Evolutionary conservation across 2,888 invertebrate genomes (phyloP), one percentile per base, ranked within the genome.

Genomic region (Rambutsinella grinnellia): DNA sequence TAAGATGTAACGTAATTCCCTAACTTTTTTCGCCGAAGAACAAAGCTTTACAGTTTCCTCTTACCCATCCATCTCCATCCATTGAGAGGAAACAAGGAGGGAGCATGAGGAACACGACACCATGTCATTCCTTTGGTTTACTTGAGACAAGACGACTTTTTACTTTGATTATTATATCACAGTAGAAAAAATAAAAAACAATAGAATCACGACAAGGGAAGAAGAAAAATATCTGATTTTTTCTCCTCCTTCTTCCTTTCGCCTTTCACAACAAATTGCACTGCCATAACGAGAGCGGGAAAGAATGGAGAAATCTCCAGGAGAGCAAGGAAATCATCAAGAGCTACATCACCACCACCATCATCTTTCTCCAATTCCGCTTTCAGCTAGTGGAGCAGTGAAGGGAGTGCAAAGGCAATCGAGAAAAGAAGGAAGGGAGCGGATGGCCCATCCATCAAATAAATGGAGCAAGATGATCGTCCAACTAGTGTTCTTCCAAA

Each of bases 401-500:
- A n/a, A n/a, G n/a, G n/a, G n/a, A n/a, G n/a, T n/a, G n/a, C n/a
- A n/a, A n/a, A n/a, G n/a, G n/a, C n/a, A n/a, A n/a, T n/a, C 46
- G 17, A 66, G 28, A 54, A 54, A 65, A 51, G 63, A 51, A 26
- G 54, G 63, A 44, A 56, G 51, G 47, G 54, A 67, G 51, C 65
- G 74, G 51, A 61, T 63, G 74, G 70, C 26, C 71, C 80, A 80
- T 80, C 80, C 69, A 80, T 80, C 77, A 79, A 79, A 51, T 63
- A 80, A 80, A 80, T 80, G 80, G 80, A 72, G 76, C 57, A 76
- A 57, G 74, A 79, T 74, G 69, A 61, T 77, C 66, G 53, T 74
- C 65, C 61, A 74, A 67, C 71, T 79, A 58, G 28, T 79, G 68
- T 69, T 63, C 63, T 57, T 24, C 6, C 13, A 24, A 21, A 3